phyloP scores from a whole-genome alignment of 2,888 invertebrate species.

The Himalopsyche anomala region DNA sequence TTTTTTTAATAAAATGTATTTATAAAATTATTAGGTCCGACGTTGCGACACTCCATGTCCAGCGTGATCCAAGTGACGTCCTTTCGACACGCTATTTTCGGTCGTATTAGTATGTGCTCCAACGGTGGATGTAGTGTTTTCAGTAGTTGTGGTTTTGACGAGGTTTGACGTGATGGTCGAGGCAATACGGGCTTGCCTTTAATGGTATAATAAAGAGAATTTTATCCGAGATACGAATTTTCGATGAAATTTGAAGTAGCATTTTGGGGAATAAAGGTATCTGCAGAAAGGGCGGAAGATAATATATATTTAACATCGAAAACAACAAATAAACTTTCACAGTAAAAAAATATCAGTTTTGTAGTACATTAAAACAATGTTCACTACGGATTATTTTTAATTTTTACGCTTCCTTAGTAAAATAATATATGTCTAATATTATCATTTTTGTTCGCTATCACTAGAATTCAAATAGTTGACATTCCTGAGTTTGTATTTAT shows the following conservation, averaged over 20 bases:
- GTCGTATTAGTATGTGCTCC: constrained; percentile 35
- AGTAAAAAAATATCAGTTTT: too few relatives aligned
- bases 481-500: too few relatives aligned
- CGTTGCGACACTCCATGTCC: constrained; percentile 39
- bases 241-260: constrained; percentile 48
- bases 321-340: too few relatives aligned
- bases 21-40: constrained; percentile 63
- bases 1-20: constrained; percentile 63
- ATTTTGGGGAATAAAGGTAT: background rate
- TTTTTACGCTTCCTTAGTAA: too few relatives aligned
- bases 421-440: too few relatives aligned
- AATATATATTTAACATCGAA: background rate
- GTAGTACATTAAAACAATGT: too few relatives aligned
- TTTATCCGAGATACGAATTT: constrained; percentile 57
- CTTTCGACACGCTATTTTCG: constrained; percentile 41
- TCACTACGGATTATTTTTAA: too few relatives aligned
- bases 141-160: background rate
- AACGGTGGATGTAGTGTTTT: background rate
- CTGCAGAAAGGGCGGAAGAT: background rate
- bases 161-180: constrained; percentile 52
- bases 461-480: too few relatives aligned
- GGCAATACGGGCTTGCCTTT: constrained; percentile 56
- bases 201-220: constrained; percentile 61
- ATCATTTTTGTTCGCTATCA: too few relatives aligned
- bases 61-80: constrained; percentile 23